Percentiles rank a stretch among this genome's conserved stretches.
phyloP scores from a whole-genome alignment of 2,888 invertebrate genomes.

The Mylabris sibirica region DNA sequence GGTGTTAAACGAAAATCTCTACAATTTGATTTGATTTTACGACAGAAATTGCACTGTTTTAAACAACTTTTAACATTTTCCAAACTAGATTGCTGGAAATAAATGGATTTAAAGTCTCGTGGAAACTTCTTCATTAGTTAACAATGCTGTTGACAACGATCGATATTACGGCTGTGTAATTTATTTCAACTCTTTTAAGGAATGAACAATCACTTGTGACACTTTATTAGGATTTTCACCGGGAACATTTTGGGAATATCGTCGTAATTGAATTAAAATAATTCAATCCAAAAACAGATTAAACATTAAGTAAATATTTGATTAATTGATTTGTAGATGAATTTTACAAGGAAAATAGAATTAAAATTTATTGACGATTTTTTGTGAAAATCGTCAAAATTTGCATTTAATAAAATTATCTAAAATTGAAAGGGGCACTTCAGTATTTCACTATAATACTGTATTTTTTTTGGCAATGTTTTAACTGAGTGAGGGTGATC shows the following conservation, averaged over 20 bases:
- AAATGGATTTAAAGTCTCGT: not conserved
- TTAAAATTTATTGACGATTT: too few relatives aligned
- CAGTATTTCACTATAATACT: too few relatives aligned
- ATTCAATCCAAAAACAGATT: not conserved
- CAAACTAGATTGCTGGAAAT: not conserved
- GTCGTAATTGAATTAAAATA: not conserved
- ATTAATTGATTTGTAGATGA: not conserved
- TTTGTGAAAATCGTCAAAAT: too few relatives aligned
- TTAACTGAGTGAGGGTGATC: too few relatives aligned
- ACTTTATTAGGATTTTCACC: not conserved
- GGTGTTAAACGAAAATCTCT: not conserved
- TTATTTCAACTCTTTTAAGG: not conserved
- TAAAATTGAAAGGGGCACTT: too few relatives aligned
- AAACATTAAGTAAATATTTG: too few relatives aligned
- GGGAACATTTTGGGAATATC: not conserved
- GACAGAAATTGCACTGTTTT: not conserved
- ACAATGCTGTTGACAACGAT: not conserved
- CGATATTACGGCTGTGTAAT: not conserved
- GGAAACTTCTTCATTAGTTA: conserved; percentile 4
- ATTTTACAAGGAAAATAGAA: too few relatives aligned
- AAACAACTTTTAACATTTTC: conserved; percentile 1
- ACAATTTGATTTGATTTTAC: conserved; percentile 5
- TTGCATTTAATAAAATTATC: too few relatives aligned
- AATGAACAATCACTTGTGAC: not conserved
- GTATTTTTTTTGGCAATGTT: too few relatives aligned